Evolutionary conservation across 2,888 invertebrate genomes (phyloP), one percentile per base, ranked within the genome.

Genomic region (Andrena marginata): DNA sequence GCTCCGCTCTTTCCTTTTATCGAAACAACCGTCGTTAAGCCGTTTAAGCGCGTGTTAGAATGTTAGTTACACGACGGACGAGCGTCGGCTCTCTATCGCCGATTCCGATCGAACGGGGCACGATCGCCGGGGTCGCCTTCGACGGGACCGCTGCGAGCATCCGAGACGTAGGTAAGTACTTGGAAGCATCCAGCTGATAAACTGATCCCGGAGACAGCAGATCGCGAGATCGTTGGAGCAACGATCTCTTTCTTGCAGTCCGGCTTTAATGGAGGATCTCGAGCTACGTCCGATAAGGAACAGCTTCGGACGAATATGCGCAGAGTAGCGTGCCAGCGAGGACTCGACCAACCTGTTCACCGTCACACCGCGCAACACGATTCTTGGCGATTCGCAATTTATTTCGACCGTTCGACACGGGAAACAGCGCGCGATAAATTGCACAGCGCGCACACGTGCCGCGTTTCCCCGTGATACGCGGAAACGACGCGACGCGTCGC

Each of bases 381-480:
- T 16, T 2, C 29, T 59, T 23, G 26, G 0, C 64, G 13, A 33
- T 20, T 2, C 16, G 51, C 35, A 2, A 74, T 69, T 56, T 42
- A 63, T 42, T 63, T 54, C 20, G 1, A 54, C 23, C 31, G n/a
- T n/a, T 26, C 26, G 35, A 26, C 48, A 16, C 16, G 54, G n/a
- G 33, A 16, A 68, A 23, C 68, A 20, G 13, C 51, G 0, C 42
- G 26, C 48, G 68, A 64, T 59, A 54, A 71, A 54, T 71, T 31
- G 31, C 72, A 16, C 23, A 31, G 13, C 54, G 33, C 5, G n/a
- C 8, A 33, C 79, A 79, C 69, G 79, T 64, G 77, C 48, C 56
- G 13, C 77, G 59, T 77, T 69, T 69, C 69, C 49, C 33, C 5
- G 13, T 26, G 48, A 70, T 49, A 70, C 79, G 23, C 77, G 77